Percentiles rank a stretch among this genome's conserved stretches.
These are phyloP conservation scores for Corythornis cristatus DNA, from an alignment of 2,113 vertebrate species.

Conservation along the genomic window DNA sequence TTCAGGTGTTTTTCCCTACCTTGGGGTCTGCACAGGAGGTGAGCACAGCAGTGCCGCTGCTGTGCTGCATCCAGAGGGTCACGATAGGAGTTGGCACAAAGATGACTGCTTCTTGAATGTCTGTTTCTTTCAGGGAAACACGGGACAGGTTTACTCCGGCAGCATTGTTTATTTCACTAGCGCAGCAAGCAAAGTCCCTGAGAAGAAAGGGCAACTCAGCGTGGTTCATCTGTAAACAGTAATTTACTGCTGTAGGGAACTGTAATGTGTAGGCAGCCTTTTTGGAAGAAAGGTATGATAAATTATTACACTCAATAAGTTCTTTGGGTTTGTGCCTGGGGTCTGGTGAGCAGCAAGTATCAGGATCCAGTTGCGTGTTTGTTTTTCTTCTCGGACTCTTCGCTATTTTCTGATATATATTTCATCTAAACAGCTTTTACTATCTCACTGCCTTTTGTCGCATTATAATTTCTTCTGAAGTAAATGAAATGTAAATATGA, in stretches of 20 bases:
- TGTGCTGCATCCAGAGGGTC: neutral
- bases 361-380: slow-evolving; percentile 46
- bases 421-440: slow-evolving; percentile 22
- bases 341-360: slow-evolving; percentile 57
- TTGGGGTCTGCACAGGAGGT: neutral
- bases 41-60: neutral
- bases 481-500: neutral
- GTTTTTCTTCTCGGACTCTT: slow-evolving; percentile 55
- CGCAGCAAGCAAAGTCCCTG: neutral
- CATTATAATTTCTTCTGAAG: neutral
- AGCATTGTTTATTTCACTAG: neutral
- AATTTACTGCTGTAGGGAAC: slow-evolving; percentile 15
- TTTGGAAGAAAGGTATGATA: slow-evolving; percentile 55
- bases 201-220: slow-evolving; percentile 1
- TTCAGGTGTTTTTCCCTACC: neutral
- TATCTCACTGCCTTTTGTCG: neutral
- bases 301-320: slow-evolving; percentile 62
- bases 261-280: slow-evolving; percentile 26
- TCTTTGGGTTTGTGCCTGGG: slow-evolving; percentile 53
- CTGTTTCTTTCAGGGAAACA: slow-evolving; percentile 36
- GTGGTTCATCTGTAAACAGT: slow-evolving; percentile 25
- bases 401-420: slow-evolving; percentile 49
- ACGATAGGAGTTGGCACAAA: neutral
- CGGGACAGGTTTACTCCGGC: neutral
- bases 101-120: slow-evolving; percentile 40